Evolutionary conservation across 2,113 vertebrate genomes (phyloP).

Genomic region (Callospermophilus lateralis): DNA sequence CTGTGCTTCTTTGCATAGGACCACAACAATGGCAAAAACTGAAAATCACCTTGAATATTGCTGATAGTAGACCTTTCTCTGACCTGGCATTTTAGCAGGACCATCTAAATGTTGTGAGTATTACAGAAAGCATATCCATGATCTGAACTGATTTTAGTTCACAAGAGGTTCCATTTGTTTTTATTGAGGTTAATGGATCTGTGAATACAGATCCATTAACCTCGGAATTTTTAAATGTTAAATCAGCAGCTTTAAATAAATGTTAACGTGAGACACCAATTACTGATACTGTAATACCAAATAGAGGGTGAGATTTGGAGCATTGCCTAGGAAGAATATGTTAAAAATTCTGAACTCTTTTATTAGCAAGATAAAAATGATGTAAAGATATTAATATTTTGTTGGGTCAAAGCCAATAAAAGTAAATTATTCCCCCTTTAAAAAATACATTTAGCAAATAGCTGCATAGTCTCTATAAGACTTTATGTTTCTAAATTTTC

Average conservation of each 20-base stretch:
- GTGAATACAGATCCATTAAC: constrained; percentile 90
- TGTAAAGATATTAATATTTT: constrained; percentile 78
- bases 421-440: constrained; percentile 76
- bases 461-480: constrained; percentile 52
- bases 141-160: constrained; percentile 90
- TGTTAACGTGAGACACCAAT: constrained; percentile 90
- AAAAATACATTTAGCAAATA: constrained; percentile 77
- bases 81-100: constrained; percentile 89
- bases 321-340: constrained; percentile 84
- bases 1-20: constrained; percentile 32
- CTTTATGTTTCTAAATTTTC: constrained; percentile 75
- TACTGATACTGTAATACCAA: constrained; percentile 89
- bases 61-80: constrained; percentile 83
- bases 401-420: constrained; percentile 75
- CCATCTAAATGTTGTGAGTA: constrained; percentile 89
- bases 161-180: constrained; percentile 92
- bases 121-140: constrained; percentile 89
- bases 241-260: constrained; percentile 93
- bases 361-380: constrained; percentile 82
- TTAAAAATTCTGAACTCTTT: constrained; percentile 85
- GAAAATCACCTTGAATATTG: constrained; percentile 89
- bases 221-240: constrained; percentile 92
- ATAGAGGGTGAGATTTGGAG: constrained; percentile 88
- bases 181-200: constrained; percentile 93
- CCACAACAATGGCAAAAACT: constrained; percentile 73